Base-by-base conservation (phyloP, 2,888 invertebrate genomes). In the Zhuqinia jingwanae region DNA sequence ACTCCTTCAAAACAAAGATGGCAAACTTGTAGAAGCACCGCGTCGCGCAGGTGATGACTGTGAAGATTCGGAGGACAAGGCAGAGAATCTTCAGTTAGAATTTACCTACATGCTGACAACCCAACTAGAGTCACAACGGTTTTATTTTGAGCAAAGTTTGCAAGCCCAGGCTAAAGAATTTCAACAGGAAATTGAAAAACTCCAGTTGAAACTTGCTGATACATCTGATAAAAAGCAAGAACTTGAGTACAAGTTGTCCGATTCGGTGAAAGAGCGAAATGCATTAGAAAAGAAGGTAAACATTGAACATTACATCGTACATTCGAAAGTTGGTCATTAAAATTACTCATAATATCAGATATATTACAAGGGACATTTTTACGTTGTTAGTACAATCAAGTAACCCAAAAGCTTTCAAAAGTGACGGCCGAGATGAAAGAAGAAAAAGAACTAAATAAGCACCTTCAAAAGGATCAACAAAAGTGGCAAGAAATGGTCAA, bases 1-100 rank as follows among this genome's bases (percentile, higher is more conserved):
- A 15, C 93, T 99, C 53, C 95, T 99, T 25, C 99, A 99, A 93
- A 99, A 97, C 93, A 98, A 99, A 93, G 99, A 99, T 93, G 99
- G 99, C 25, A 99, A 99, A 93, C 94, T 99, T 91, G 98, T 99
- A 15, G 95, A 96, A 15, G 94, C 90, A 1, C 77, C 79, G 42
- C 63, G 87, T 20, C 78, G 80, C 53, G 5, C 30, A 13, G n/a
- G 47, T 0, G 81, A 68, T 95, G 87, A 85, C 0, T 70, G 73
- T 65, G 87, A 80, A 22, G 89, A 85, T 6, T 22, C 58, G 8
- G 94, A 95, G 89, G 97, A 97, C 91, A 99, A 99, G 93, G 94
- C 98, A 80, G 98, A 99, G 93, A 95, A 98, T 0, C 96, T 99
- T 77, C 98, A 98, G 92, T 94, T 99, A 87, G 99, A 99, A 94